Conservation (phyloP, 2,113 vertebrate species). For the Pangasianodon hypophthalmus region DNA sequence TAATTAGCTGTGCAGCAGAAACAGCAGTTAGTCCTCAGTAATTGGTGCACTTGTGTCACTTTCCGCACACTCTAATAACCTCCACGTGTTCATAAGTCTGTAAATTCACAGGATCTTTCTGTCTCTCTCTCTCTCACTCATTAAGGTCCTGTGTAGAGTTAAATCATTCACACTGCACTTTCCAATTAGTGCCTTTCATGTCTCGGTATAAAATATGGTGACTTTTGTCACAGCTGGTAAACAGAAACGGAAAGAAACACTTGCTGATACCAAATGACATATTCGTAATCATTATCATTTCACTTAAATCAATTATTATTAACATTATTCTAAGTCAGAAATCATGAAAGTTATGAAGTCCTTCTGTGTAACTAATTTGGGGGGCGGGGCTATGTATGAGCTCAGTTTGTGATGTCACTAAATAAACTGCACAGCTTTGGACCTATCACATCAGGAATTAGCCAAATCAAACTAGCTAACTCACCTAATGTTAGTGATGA, state of each 20-base stretch:
- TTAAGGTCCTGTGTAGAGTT: conserved; percentile 48
- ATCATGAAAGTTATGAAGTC: neutral
- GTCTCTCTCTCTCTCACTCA: neutral
- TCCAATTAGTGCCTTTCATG: conserved; percentile 8
- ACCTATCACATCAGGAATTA: neutral
- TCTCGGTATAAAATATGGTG: neutral
- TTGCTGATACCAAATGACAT: neutral
- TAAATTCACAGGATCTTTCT: neutral
- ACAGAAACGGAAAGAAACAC: neutral
- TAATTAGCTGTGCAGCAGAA: conserved; percentile 4
- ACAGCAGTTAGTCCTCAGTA: conserved; percentile 26
- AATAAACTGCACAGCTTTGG: neutral
- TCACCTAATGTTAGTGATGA: neutral
- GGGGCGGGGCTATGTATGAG: neutral
- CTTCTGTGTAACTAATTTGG: neutral
- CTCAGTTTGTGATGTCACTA: neutral
- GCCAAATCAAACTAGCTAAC: neutral
- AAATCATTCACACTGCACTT: conserved; percentile 49
- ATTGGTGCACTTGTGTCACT: conserved; percentile 5
- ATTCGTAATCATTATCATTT: neutral
- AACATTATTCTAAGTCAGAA: neutral
- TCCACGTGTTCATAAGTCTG: conserved; percentile 13
- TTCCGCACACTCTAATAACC: conserved; percentile 16
- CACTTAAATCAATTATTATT: neutral
- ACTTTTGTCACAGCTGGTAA: neutral